Evolutionary conservation across 2,888 invertebrate species (phyloP), one percentile per base, ranked within the genome.

Genomic region (Altica lythri): DNA sequence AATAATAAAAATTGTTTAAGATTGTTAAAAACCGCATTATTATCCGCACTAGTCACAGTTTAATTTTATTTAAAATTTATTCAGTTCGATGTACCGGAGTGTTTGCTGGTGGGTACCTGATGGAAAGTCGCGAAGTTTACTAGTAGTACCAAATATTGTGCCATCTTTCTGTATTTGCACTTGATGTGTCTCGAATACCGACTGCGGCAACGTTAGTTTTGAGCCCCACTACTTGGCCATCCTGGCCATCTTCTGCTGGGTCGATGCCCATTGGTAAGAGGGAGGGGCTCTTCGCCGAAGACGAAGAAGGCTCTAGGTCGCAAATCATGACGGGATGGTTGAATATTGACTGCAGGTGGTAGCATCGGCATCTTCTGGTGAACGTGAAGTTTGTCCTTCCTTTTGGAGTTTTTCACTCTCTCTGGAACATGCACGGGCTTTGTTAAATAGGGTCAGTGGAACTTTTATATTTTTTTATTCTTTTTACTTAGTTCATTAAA

Each of bases 201-300:
- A 72, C 72, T 72, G 71, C 68, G 62, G 70, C 42, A 13, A 37
- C 40, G 65, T 12, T 40, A 40, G 40, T 13, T 6, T 25, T 49
- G 16, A 17, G 40, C 73, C 74, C 73, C 75, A 72, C 74, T 73
- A 70, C 70, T 60, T 58, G 65, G 59, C 59, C 64, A 50, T 46
- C 49, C 71, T 71, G 74, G 76, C 75, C 76, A 75, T 76, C 74
- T 75, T 75, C 75, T 65, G 70, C 62, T 37, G 51, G 56, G 35
- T 68, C 67, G 69, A 10, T 16, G 29, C 69, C 71, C 65, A 76
- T 76, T 77, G 77, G 76, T 65, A 68, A 65, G 69, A 68, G 71
- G 75, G 75, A 75, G 75, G 74, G 66, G 72, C 70, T 64, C 62
- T 65, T 69, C 68, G 63, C 66, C 69, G 68, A 69, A 66, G 67